These are phyloP conservation scores for Magallana ariakensis DNA, from an alignment of 1,140 invertebrate genomes.

Conservation along the genomic window DNA sequence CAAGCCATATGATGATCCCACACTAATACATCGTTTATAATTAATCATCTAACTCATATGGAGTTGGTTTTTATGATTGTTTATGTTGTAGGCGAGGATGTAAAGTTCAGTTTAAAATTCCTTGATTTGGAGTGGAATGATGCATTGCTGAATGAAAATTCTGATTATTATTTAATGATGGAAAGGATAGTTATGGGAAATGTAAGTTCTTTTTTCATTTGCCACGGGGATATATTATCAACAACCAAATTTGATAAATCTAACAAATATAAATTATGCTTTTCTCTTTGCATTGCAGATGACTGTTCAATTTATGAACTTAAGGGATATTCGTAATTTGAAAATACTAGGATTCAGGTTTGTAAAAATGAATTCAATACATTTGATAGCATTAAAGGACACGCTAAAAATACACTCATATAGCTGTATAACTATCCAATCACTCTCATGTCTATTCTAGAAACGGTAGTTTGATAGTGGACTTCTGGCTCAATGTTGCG, in stretches of 20 bases:
- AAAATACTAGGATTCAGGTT: neutral
- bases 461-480: neutral
- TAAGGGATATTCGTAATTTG: neutral
- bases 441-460: neutral
- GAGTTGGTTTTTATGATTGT: too few relatives aligned
- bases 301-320: neutral
- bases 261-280: too few relatives aligned
- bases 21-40: too few relatives aligned
- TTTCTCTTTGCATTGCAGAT: neutral
- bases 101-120: neutral
- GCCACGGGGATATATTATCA: too few relatives aligned
- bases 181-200: neutral
- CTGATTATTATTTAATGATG: neutral
- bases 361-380: neutral
- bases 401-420: neutral
- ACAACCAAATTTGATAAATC: too few relatives aligned
- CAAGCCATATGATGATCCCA: too few relatives aligned
- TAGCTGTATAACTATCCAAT: neutral
- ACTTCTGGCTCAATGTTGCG: neutral
- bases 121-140: neutral
- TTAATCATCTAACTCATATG: too few relatives aligned
- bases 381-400: neutral
- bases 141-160: neutral
- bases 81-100: neutral
- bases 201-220: neutral